phyloP scores from a whole-genome alignment of 2,888 invertebrate genomes.

The Timema podura region DNA sequence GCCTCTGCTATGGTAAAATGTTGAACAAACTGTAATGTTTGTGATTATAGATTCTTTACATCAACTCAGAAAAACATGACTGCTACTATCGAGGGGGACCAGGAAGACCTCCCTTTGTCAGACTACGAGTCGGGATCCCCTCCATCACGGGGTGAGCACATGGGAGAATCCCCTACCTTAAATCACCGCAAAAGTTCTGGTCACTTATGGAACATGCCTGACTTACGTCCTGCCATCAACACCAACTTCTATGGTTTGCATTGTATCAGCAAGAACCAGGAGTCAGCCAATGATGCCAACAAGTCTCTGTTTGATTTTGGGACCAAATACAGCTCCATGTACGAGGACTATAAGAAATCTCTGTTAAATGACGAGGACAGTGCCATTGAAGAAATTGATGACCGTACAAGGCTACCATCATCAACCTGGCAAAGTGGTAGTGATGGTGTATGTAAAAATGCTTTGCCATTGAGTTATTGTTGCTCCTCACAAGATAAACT shows the following conservation, averaged over 20 bases:
- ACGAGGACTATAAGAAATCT: slow-evolving; percentile 42
- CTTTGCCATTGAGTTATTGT: not conserved
- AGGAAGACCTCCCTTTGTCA: slow-evolving; percentile 42
- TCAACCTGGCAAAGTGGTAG: not conserved
- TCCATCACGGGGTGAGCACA: slow-evolving; percentile 50
- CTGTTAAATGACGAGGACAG: slow-evolving; percentile 22
- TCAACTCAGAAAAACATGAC: slow-evolving; percentile 13
- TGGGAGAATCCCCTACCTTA: slow-evolving; percentile 1
- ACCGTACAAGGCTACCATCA: not conserved
- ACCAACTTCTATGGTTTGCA: slow-evolving; percentile 45
- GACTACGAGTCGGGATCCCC: slow-evolving; percentile 57
- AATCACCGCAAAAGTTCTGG: not conserved
- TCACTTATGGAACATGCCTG: slow-evolving; percentile 37
- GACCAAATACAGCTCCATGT: slow-evolving; percentile 45
- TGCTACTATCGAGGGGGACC: slow-evolving; percentile 1
- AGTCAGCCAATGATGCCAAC: not conserved
- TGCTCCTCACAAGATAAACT: not conserved
- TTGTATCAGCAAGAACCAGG: too few species aligned
- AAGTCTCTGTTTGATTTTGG: slow-evolving; percentile 45
- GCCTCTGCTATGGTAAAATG: too few species aligned
- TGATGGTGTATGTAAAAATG: not conserved
- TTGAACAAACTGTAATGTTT: not conserved
- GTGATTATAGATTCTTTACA: slow-evolving; percentile 22
- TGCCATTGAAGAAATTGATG: not conserved
- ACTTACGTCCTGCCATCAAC: slow-evolving; percentile 49